phyloP scores from a whole-genome alignment of 2,888 invertebrate species.

The Argyresthia goedartella region DNA sequence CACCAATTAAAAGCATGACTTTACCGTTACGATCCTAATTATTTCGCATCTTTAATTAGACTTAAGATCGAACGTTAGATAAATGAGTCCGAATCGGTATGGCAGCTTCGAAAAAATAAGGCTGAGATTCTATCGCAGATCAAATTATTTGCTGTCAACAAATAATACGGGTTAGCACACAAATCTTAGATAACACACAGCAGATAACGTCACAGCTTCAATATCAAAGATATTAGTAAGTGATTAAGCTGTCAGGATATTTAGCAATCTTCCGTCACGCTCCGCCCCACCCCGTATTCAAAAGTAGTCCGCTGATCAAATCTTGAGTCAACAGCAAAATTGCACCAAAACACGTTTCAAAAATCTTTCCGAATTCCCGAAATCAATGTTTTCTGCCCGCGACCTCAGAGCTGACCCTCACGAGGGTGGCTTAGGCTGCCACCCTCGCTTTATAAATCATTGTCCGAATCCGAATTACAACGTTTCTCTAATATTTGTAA shows the following conservation, averaged over 20 bases:
- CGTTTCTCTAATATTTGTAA: conserved; percentile 63
- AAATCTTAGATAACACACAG: neutral
- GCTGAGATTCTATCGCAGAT: neutral
- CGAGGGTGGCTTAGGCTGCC: conserved; percentile 42
- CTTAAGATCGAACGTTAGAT: neutral
- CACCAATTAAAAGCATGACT: conserved; percentile 21
- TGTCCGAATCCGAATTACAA: conserved; percentile 55
- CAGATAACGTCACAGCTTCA: neutral
- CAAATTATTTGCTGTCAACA: neutral
- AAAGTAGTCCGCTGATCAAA: no score
- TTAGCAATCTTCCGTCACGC: no score
- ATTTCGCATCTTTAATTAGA: conserved; percentile 4
- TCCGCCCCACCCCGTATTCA: no score
- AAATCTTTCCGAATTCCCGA: conserved; percentile 31
- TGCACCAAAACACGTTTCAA: no score
- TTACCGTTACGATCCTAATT: conserved; percentile 8
- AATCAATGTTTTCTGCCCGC: conserved; percentile 44
- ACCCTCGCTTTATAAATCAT: conserved; percentile 68
- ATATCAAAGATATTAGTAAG: neutral
- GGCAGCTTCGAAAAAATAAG: no score
- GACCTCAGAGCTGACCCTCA: conserved; percentile 24
- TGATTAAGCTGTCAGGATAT: no score
- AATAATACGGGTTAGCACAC: no score
- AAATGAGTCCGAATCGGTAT: neutral
- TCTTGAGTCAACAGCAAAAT: no score